Evolutionary conservation across 2,113 vertebrate species (phyloP), one percentile per base, ranked within the genome.

Genomic region (Hyperopisus bebe): DNA sequence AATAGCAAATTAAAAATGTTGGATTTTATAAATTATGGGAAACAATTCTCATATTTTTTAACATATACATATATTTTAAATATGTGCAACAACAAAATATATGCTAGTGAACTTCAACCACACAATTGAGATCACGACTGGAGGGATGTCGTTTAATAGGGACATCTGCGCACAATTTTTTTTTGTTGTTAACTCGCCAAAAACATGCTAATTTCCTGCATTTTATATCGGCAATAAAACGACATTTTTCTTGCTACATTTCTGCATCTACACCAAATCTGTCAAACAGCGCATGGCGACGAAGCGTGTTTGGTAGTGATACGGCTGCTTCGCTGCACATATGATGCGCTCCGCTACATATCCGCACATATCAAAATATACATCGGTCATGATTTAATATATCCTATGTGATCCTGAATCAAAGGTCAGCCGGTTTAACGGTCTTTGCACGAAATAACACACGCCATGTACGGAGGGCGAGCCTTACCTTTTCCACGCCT

Each of bases 401-500:
- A 42, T 17, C 31, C 74, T 80, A 5, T n/a, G 35, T 39, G 35
- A 80, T 80, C 15, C 31, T 19, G 31, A 39, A 42, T 80, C n/a
- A 80, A 80, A 42, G 3, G 35, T 39, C 74, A 39, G 31, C 8
- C n/a, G 15, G 5, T 80, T 80, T 80, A 6, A 0, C 74, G 39
- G 35, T 19, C 15, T 19, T 42, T 80, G 35, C 74, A 39, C 35
- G 39, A 42, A 35, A 80, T 42, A 80, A 80, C 27, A 77, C 1
- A 17, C 70, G 31, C 74, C 35, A 80, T 31, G n/a, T 5, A 39
- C 35, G 74, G n/a, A 42, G 19, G 74, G 35, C 42, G 17, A 47
- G 19, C 24, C 87, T 55, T 88, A 88, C 87, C 87, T 66, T 88
- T 66, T 44, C 74, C 82, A 66, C 53, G 55, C 87, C 19, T 66